phyloP scores from a whole-genome alignment of 2,888 invertebrate genomes.

The Lepidocyrtoides sp. region DNA sequence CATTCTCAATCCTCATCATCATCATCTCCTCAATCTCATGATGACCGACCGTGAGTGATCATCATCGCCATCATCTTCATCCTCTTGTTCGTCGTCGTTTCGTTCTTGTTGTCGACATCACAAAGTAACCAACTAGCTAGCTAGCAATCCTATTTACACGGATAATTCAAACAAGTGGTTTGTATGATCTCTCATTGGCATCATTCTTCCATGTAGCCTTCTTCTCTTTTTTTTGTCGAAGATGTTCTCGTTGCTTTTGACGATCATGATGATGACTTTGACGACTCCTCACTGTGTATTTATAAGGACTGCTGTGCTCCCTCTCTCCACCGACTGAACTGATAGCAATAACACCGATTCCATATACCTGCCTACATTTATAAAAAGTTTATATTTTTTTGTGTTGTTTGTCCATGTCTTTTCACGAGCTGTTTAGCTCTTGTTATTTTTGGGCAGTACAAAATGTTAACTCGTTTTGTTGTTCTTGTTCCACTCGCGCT shows the following conservation, averaged over 20 bases:
- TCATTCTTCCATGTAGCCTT: neutral
- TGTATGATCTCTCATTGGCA: conserved; percentile 35
- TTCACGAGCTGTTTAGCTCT: conserved; percentile 73
- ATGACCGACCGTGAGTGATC: conserved; percentile 52
- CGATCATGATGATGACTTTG: neutral
- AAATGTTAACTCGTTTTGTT: conserved; percentile 66
- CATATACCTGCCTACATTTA: no score
- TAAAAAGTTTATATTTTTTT: conserved; percentile 18
- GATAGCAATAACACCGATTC: conserved; percentile 14
- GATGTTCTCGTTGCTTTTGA: neutral
- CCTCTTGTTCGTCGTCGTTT: conserved; percentile 21
- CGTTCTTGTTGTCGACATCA: conserved; percentile 23
- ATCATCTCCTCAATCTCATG: neutral
- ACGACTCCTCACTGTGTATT: conserved; percentile 33
- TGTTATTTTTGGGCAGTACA: conserved; percentile 63
- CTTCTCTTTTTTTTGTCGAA: neutral
- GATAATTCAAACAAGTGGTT: conserved; percentile 70
- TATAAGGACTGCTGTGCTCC: conserved; percentile 5
- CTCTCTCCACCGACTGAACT: neutral
- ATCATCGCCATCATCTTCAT: no score
- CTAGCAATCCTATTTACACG: conserved; percentile 70
- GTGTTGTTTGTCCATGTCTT: conserved; percentile 76
- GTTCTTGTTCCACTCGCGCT: conserved; percentile 11
- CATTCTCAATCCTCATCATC: conserved; percentile 7
- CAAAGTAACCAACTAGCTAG: conserved; percentile 18